Evolutionary conservation across 2,797 vertebrate species (phyloP), one percentile per base, ranked within the genome.

Genomic region (Delichon dasypus): DNA sequence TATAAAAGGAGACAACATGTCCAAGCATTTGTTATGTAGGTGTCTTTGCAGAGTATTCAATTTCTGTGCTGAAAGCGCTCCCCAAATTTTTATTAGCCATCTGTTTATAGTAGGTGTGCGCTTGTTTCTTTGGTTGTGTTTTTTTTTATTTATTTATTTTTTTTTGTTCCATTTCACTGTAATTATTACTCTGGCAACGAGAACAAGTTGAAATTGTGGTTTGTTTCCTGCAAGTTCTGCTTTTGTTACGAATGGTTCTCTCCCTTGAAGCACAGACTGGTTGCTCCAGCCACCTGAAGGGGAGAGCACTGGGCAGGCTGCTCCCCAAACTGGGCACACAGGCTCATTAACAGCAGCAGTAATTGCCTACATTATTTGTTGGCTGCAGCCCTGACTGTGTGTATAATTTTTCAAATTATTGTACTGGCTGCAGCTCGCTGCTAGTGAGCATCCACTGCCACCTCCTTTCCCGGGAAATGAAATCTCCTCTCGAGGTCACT

Each of bases 31-130:
- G 86, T 94, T 94, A 48, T 85, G 78, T 93, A 81, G 86, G 89
- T 89, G 92, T 95, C 81, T 64, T 94, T 89, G 89, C 47, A 68
- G 68, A 94, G 16, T 27, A 68, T 51, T 80, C 81, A 30, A 58
- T 83, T 94, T 70, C 45, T 79, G 62, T 47, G 62, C 68, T 85
- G 57, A 94, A 94, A 86, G 44, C 74, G 20, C 42, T 88, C 95
- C 92, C 87, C 90, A 88, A 93, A 72, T 90, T 88, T 97, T 95
- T 96, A 93, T 95, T 96, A 93, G 76, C 86, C 95, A 91, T 96
- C 93, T 95, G 92, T 90, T 90, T 90, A 60, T 78, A 82, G 93
- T 95, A 93, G 93, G 79, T 92, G 85, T 94, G 73, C 73, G 44
- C 66, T 87, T 79, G 82, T 13, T 38, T 38, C n/a, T 38, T 38